Percentiles rank a stretch among this genome's conserved stretches.
Evolutionary conservation across 2,888 invertebrate species (phyloP).

Genomic region (Calameuta idolon): DNA sequence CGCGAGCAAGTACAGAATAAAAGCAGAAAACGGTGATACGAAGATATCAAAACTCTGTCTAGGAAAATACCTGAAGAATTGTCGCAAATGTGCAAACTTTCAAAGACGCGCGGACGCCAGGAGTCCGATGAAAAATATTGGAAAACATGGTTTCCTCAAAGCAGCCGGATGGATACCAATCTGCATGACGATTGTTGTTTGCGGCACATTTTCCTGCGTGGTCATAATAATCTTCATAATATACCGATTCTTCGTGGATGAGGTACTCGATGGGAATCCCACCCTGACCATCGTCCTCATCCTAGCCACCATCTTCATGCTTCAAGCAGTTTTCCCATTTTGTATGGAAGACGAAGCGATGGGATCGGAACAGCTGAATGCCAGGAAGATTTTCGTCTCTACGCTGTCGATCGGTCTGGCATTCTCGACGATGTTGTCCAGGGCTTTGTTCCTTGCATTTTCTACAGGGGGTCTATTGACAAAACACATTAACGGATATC

Average conservation of each 20-base stretch:
- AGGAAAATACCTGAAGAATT: constrained; percentile 41
- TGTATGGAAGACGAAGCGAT: constrained; percentile 59
- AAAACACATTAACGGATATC: constrained; percentile 78
- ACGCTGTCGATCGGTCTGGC: constrained; percentile 74
- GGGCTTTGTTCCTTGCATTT: constrained; percentile 76
- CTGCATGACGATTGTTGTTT: constrained; percentile 75
- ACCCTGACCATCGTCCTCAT: constrained; percentile 66
- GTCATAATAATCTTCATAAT: constrained; percentile 76
- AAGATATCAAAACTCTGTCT: constrained; percentile 49
- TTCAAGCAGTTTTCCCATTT: constrained; percentile 66
- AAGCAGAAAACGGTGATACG: constrained; percentile 38
- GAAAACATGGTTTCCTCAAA: constrained; percentile 40
- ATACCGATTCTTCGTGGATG: constrained; percentile 73
- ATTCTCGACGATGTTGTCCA: constrained; percentile 75
- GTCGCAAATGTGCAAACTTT: constrained; percentile 56
- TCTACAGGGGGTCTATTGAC: constrained; percentile 77
- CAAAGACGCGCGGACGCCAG: constrained; percentile 22
- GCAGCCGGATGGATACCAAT: constrained; percentile 72
- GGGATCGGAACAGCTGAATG: constrained; percentile 67
- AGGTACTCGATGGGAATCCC: constrained; percentile 78
- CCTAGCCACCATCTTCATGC: constrained; percentile 64
- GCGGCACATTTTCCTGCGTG: constrained; percentile 75
- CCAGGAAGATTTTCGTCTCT: constrained; percentile 71
- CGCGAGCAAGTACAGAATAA: constrained; percentile 35
- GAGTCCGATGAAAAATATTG: constrained; percentile 5